These are phyloP conservation scores for Philopedon plagiatum DNA, from an alignment of 2,888 invertebrate species.

Conservation along the genomic window DNA sequence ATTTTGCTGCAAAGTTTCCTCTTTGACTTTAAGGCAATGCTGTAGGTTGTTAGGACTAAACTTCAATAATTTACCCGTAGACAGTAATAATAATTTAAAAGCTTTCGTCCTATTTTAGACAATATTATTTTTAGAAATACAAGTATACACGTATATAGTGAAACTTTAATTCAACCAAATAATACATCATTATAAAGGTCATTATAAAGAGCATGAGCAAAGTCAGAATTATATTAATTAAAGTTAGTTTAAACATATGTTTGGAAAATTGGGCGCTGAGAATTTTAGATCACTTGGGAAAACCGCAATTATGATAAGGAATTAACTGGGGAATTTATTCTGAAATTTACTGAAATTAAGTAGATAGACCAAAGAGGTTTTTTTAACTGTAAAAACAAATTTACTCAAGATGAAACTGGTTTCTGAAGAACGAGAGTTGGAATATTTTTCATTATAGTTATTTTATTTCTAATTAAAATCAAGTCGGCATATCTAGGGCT, in stretches of 20 bases:
- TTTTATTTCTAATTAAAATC: no score
- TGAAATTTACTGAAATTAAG: neutral
- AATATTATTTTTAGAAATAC: no score
- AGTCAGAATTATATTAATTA: conserved; percentile 17
- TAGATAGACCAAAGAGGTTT: no score
- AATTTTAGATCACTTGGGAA: conserved; percentile 4
- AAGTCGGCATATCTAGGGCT: no score
- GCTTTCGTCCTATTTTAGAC: no score
- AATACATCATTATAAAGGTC: conserved; percentile 12
- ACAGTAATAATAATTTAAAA: no score
- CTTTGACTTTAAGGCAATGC: neutral
- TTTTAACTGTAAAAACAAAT: neutral
- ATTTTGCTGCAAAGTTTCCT: neutral
- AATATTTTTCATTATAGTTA: no score
- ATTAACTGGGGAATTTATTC: neutral
- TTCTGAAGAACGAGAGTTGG: no score
- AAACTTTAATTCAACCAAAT: conserved; percentile 6
- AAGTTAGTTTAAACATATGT: conserved; percentile 22
- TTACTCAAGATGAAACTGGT: neutral
- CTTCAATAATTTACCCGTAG: no score
- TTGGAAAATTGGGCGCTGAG: neutral
- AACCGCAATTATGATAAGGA: neutral
- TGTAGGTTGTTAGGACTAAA: neutral
- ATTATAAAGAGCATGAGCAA: neutral
- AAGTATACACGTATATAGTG: no score